Conservation (phyloP, 2,113 vertebrate genomes). For the Osmerus eperlanus region DNA sequence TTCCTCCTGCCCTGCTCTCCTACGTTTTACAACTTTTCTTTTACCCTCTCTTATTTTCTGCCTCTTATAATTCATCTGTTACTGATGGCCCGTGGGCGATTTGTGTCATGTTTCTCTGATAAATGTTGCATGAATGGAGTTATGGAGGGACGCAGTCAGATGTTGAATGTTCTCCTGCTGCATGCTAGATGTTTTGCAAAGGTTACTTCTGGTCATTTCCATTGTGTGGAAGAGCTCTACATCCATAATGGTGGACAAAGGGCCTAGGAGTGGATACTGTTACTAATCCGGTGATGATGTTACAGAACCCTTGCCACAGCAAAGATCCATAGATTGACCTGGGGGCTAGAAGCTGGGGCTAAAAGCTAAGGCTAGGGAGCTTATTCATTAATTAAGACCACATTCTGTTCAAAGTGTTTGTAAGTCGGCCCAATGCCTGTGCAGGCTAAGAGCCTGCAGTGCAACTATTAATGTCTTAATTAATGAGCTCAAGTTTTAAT, state of each 20-base stretch:
- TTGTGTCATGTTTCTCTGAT: constrained; percentile 34
- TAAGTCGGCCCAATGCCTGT: no score
- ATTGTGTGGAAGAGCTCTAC: not conserved
- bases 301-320: not conserved
- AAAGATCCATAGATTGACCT: not conserved
- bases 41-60: constrained; percentile 14
- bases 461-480: no score
- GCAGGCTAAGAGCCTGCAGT: no score
- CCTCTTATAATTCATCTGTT: constrained; percentile 29
- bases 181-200: not conserved
- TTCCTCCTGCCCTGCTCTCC: constrained; percentile 16
- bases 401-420: not conserved
- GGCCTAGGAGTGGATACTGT: not conserved
- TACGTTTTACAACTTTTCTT: constrained; percentile 9
- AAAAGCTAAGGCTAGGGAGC: not conserved
- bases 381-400: not conserved
- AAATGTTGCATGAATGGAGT: constrained; percentile 40
- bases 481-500: no score
- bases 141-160: constrained; percentile 29
- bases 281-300: constrained; percentile 1
- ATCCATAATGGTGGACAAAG: constrained; percentile 14
- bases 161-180: constrained; percentile 26
- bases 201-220: no score
- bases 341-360: not conserved
- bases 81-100: constrained; percentile 22